A percentile compares a stretch with the other conserved stretches of the same genome.
phyloP scores from a whole-genome alignment of 1,140 invertebrate genomes.

The Solen grandis region DNA sequence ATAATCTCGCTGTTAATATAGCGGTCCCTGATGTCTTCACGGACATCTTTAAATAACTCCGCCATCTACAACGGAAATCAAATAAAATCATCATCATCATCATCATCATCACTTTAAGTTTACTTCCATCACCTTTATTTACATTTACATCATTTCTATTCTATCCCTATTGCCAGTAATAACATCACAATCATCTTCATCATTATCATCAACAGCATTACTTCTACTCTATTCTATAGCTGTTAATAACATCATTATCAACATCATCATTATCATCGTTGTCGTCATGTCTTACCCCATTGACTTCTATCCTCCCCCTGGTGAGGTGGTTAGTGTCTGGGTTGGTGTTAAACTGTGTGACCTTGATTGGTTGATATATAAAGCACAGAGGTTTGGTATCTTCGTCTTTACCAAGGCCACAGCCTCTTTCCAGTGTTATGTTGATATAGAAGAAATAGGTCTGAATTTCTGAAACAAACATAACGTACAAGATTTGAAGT shows the following conservation, averaged over 20 bases:
- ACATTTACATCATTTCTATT: no score
- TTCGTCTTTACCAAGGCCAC: not conserved
- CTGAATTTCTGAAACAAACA: slow-evolving; percentile 34
- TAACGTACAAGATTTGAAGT: no score
- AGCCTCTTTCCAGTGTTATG: slow-evolving; percentile 39
- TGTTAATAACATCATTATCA: no score
- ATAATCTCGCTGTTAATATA: slow-evolving; percentile 41
- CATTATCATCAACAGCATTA: no score
- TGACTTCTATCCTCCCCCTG: slow-evolving; percentile 12
- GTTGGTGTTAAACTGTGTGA: slow-evolving; percentile 36
- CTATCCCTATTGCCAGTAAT: no score
- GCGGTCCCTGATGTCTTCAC: slow-evolving; percentile 3
- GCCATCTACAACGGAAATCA: no score
- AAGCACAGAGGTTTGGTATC: slow-evolving; percentile 23
- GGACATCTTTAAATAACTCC: slow-evolving; percentile 31
- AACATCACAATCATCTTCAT: no score
- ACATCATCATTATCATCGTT: no score
- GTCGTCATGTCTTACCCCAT: slow-evolving; percentile 46
- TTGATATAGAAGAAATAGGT: slow-evolving; percentile 50
- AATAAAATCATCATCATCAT: no score
- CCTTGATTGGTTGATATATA: slow-evolving; percentile 33
- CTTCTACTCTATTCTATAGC: no score
- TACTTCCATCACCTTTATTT: no score
- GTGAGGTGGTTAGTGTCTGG: slow-evolving; percentile 21
- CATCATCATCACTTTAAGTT: no score